Evolutionary conservation across 2,113 vertebrate genomes (phyloP), one percentile per base, ranked within the genome.

Genomic region (Oenanthe melanoleuca): DNA sequence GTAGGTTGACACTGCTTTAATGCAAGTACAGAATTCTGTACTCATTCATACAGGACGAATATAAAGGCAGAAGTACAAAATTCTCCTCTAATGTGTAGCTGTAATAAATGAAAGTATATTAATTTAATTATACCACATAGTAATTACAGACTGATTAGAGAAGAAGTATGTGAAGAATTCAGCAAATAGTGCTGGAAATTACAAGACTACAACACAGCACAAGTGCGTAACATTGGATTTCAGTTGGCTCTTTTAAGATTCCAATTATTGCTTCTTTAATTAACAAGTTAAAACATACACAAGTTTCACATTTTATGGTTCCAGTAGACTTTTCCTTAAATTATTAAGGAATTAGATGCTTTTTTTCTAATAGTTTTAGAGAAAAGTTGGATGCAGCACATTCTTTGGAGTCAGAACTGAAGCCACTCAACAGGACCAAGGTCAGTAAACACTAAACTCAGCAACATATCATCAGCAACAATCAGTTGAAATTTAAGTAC

Each of bases 41-140:
- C 38, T 66, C 81, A 83, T 77, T 88, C 47, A 56, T 47, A 89
- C 8, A 66, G 42, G 38, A 77, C 37, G 86, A 93, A 60, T 31
- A 73, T 6, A 92, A 88, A 86, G 69, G 70, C 75, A 89, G 84
- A 97, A 93, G 73, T 72, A 87, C 59, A 94, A 82, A 73, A 77
- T 95, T 95, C 89, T 81, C 80, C 89, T 96, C 90, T 89, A 86
- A 92, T 25, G 31, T 26, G 34, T 63, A 89, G 91, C 24, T 80
- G 74, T 63, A 95, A 88, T 66, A 94, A 93, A 86, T 31, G 49
- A n/a, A 94, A 97, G 72, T 50, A 65, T 95, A 97, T 94, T 95
- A 96, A 97, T 95, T 88, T 97, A 93, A 89, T 85, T 92, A 86
- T 85, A 96, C 56, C 28, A 60, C 42, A 79, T 28, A 67, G 89